These are phyloP conservation scores for Oncorhynchus kisutch DNA, from an alignment of 2,113 vertebrate species.

Conservation along the genomic window DNA sequence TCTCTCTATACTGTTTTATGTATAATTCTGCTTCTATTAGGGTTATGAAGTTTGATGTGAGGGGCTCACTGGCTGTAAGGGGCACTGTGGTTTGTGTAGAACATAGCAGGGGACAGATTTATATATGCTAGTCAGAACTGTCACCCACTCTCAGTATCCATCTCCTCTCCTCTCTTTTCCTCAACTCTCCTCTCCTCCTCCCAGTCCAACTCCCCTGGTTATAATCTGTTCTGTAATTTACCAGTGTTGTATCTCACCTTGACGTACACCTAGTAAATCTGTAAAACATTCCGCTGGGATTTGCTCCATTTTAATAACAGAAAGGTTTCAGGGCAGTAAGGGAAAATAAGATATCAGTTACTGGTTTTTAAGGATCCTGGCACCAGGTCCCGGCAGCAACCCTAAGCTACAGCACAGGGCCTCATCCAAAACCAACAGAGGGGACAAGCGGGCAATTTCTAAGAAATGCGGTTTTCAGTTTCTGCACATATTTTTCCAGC, in stretches of 20 bases:
- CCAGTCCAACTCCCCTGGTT: conserved; percentile 58
- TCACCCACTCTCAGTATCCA: conserved; percentile 33
- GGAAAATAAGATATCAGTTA: conserved; percentile 72
- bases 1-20: conserved; percentile 71
- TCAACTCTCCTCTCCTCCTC: conserved; percentile 15
- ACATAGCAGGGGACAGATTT: conserved; percentile 46
- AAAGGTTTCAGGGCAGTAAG: conserved; percentile 54
- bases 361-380: conserved; percentile 76
- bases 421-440: conserved; percentile 77
- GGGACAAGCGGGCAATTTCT: conserved; percentile 72
- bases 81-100: conserved; percentile 67
- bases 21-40: conserved; percentile 70
- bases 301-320: conserved; percentile 76
- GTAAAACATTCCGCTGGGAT: conserved; percentile 76
- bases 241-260: conserved; percentile 76
- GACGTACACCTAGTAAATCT: conserved; percentile 76
- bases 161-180: neutral
- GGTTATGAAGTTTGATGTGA: conserved; percentile 70
- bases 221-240: conserved; percentile 74
- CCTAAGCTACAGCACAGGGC: conserved; percentile 53
- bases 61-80: conserved; percentile 71
- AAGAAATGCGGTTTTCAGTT: conserved; percentile 71
- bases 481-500: conserved; percentile 70
- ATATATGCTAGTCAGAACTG: conserved; percentile 60
- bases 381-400: conserved; percentile 50